Evolutionary conservation across 2,113 vertebrate genomes (phyloP), one percentile per base, ranked within the genome.

Genomic region (Origma solitaria): DNA sequence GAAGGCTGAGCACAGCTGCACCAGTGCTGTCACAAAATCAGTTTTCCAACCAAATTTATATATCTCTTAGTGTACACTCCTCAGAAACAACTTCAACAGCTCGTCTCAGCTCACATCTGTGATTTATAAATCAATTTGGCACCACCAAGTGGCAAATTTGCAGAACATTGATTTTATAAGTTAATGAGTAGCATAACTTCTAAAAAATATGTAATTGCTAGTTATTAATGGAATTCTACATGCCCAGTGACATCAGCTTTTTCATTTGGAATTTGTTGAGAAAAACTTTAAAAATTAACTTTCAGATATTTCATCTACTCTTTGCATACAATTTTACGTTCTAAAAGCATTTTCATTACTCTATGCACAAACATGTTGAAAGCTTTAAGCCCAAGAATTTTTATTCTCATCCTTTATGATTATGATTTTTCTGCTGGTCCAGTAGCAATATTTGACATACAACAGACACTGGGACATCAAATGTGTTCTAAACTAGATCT

Each of bases 81-180:
- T 53, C 38, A 25, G 35, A 23, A 6, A 40, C 5, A 45, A 11
- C 42, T 58, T 49, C 30, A 49, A 15, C 27, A 38, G 22, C 77
- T 61, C 7, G 0, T 9, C 56, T 75, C 5, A 27, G 37, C 37
- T 68, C 30, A 13, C n/a, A 16, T 11, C 58, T 40, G 65, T 23
- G 58, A 73, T 54, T 90, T 91, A 61, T 30, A 66, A 90, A 88
- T 87, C 82, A 18, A 30, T 73, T 24, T 94, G 82, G 94, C 96
- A 94, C 95, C 94, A 96, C 93, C 96, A 92, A 93, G 94, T 83
- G 95, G 93, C 71, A 93, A 73, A 81, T 44, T 6, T 44, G 82
- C 50, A 92, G 82, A 96, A 90, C 47, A 56, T 9, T 62, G 50
- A 38, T 47, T 91, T 50, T n/a, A 1, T 20, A 57, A 85, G 13